Percentiles rank a stretch among this genome's conserved stretches.
phyloP scores from a whole-genome alignment of 2,113 vertebrate genomes.

The Chamaea fasciata region DNA sequence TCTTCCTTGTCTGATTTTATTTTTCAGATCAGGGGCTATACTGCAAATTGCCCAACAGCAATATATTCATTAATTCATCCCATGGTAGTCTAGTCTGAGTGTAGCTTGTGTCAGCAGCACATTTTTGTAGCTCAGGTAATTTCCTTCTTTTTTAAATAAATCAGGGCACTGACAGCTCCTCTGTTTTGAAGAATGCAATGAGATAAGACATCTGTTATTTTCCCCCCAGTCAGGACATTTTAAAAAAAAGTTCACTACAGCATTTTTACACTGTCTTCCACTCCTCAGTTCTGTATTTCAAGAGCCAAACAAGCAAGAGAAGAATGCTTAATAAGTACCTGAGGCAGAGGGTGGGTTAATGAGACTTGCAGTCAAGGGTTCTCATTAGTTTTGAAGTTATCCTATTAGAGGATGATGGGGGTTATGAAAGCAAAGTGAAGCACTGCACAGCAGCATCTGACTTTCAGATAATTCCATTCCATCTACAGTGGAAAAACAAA shows the following conservation, averaged over 20 bases:
- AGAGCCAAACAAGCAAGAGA: neutral
- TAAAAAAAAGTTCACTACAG: neutral
- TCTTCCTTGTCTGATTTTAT: neutral
- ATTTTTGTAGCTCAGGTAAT: neutral
- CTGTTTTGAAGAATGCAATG: neutral
- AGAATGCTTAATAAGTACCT: neutral
- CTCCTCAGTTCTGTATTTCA: neutral
- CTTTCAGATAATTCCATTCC: neutral
- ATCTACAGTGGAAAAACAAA: rapidly evolving
- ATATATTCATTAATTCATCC: neutral
- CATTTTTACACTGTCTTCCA: neutral
- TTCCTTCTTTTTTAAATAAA: neutral
- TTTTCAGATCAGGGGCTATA: neutral
- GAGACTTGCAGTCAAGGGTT: neutral
- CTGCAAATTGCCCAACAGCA: neutral
- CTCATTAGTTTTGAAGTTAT: neutral
- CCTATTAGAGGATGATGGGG: neutral
- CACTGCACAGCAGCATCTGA: neutral
- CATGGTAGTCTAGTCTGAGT: neutral
- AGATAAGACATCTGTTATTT: neutral
- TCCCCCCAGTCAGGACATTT: neutral
- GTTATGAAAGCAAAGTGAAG: neutral
- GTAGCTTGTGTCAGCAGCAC: neutral
- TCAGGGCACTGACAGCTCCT: neutral
- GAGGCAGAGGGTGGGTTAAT: neutral